Evolutionary conservation across 2,888 invertebrate species (phyloP).

Genomic region (Athetis lepigone): DNA sequence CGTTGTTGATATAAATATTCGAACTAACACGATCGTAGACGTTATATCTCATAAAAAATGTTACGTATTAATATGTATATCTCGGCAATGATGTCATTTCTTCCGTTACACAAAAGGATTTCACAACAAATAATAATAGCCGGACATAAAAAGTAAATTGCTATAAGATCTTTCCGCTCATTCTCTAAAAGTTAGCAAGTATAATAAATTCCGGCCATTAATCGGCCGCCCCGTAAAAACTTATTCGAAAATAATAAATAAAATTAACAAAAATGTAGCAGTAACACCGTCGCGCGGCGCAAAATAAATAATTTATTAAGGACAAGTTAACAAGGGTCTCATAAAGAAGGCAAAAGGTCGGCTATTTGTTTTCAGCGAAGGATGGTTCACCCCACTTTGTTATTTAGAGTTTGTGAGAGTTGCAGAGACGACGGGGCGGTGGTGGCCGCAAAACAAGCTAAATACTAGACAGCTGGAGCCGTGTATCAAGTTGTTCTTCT

Average conservation of each 20-base stretch:
- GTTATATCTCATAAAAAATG: conserved; percentile 36
- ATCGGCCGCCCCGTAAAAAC: conserved; percentile 68
- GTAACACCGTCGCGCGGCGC: conserved; percentile 75
- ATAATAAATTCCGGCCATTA: conserved; percentile 70
- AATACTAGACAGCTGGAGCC: conserved; percentile 63
- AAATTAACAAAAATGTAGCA: conserved; percentile 81
- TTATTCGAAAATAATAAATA: conserved; percentile 83
- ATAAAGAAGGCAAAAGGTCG: conserved; percentile 90
- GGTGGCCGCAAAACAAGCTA: conserved; percentile 74
- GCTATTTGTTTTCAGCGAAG: conserved; percentile 88
- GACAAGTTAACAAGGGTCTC: conserved; percentile 90
- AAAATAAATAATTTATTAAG: conserved; percentile 90
- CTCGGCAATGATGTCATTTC: conserved; percentile 24
- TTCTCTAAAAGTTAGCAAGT: conserved; percentile 63
- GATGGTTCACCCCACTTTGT: conserved; percentile 86
- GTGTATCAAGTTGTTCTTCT: conserved; percentile 59
- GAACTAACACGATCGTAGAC: conserved; percentile 16
- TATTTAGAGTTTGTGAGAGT: conserved; percentile 84
- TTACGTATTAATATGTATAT: conserved; percentile 27
- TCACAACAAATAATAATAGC: conserved; percentile 39
- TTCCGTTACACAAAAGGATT: conserved; percentile 30
- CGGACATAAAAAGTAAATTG: conserved; percentile 54
- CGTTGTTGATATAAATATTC: conserved; percentile 17
- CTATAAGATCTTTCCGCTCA: conserved; percentile 60
- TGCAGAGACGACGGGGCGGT: conserved; percentile 72